A percentile compares a stretch with the other conserved stretches of the same genome.
phyloP scores from a whole-genome alignment of 2,888 invertebrate genomes.

The Ashinkailepas kermadecensis region DNA sequence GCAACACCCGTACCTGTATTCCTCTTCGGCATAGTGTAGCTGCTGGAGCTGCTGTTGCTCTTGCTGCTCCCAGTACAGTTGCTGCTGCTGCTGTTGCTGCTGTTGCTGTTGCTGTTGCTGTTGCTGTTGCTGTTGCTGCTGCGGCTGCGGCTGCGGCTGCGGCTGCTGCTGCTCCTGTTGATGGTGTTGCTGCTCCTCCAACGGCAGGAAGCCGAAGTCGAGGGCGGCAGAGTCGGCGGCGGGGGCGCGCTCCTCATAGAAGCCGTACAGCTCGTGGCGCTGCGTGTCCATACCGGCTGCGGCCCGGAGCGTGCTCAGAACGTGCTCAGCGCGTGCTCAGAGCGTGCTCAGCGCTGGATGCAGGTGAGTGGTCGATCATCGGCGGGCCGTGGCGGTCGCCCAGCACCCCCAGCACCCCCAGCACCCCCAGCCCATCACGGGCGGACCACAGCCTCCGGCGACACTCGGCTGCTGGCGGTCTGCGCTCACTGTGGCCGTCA shows the following conservation, averaged over 20 bases:
- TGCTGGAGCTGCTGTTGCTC: not conserved
- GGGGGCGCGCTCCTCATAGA: not conserved
- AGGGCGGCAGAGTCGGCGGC: not conserved
- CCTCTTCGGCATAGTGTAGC: not conserved
- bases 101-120: not conserved
- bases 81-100: not conserved
- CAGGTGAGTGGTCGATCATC: too few relatives aligned
- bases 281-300: not conserved
- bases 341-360: too few relatives aligned
- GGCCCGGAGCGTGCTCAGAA: too few relatives aligned
- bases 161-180: not conserved
- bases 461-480: too few relatives aligned
- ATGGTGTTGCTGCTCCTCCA: not conserved
- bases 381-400: too few relatives aligned
- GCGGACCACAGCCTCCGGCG: too few relatives aligned
- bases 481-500: not conserved
- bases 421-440: too few relatives aligned
- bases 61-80: not conserved
- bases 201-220: constrained; percentile 7
- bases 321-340: too few relatives aligned
- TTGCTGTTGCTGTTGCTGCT: not conserved
- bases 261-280: not conserved
- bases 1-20: not conserved
- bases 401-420: too few relatives aligned
- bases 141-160: not conserved